Evolutionary conservation across 2,888 invertebrate species (phyloP).

Genomic region (Cephalotes varians): DNA sequence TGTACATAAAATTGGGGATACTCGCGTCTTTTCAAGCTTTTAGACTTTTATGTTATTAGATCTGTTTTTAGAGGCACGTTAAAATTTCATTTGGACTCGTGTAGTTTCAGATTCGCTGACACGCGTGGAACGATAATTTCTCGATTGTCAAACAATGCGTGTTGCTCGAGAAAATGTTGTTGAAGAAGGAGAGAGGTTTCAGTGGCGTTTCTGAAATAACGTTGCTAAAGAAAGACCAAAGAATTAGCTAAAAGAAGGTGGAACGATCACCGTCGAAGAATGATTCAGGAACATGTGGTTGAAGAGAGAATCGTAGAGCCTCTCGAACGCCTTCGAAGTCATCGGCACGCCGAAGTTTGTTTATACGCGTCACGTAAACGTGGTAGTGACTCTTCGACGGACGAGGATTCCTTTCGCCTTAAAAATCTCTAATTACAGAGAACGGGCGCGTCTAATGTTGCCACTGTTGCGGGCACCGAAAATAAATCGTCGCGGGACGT

Average conservation of each 20-base stretch:
- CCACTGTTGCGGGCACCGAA: constrained; percentile 14
- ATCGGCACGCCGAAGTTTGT: constrained; percentile 33
- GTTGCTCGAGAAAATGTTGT: background rate
- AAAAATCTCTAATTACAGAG: constrained; percentile 38
- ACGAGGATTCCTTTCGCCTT: constrained; percentile 40
- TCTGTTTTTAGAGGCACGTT: background rate
- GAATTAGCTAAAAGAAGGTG: background rate
- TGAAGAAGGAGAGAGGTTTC: background rate
- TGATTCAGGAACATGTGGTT: background rate
- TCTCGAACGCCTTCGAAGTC: constrained; percentile 15
- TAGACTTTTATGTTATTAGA: background rate
- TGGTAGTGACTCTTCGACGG: constrained; percentile 1
- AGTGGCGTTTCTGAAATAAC: background rate
- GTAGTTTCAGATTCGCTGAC: background rate
- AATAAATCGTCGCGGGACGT: constrained; percentile 38
- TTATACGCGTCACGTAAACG: constrained; percentile 14
- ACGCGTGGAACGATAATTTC: background rate
- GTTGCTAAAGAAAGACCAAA: background rate
- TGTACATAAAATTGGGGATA: background rate
- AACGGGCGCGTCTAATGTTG: constrained; percentile 31
- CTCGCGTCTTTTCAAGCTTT: background rate
- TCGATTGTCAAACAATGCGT: background rate
- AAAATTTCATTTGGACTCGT: background rate
- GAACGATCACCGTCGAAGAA: background rate
- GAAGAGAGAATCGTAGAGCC: background rate